Evolutionary conservation across 2,888 invertebrate species (phyloP).

Genomic region (Chironomus tentans): DNA sequence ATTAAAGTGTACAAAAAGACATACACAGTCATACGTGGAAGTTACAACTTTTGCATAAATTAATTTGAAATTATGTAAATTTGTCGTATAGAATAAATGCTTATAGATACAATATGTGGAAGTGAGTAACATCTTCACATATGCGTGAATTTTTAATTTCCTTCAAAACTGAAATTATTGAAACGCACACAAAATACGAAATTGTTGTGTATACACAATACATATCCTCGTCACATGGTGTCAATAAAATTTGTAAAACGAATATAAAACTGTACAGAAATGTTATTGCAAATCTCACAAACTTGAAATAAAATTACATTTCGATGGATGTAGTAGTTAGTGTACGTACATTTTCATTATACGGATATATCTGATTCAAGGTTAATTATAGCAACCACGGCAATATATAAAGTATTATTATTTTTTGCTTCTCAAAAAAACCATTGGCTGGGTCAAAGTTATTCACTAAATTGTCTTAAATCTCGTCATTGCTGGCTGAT

Average conservation of each 20-base stretch:
- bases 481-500: background rate
- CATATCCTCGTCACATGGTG: too few species aligned
- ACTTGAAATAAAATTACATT: background rate
- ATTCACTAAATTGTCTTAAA: background rate
- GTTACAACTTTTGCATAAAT: background rate
- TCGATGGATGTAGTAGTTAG: background rate
- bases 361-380: background rate
- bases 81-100: background rate
- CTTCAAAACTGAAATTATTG: background rate
- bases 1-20: too few species aligned
- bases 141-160: background rate
- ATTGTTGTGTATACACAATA: too few species aligned
- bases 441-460: background rate
- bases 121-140: background rate
- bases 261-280: too few species aligned
- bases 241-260: too few species aligned
- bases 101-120: too few species aligned
- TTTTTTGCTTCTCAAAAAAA: background rate
- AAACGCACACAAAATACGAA: background rate
- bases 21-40: too few species aligned
- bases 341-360: background rate
- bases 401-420: too few species aligned
- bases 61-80: background rate
- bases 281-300: too few species aligned
- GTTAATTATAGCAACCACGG: background rate